Evolutionary conservation across 2,888 invertebrate species (phyloP), one percentile per base, ranked within the genome.

Genomic region (Cataglyphis albicans): DNA sequence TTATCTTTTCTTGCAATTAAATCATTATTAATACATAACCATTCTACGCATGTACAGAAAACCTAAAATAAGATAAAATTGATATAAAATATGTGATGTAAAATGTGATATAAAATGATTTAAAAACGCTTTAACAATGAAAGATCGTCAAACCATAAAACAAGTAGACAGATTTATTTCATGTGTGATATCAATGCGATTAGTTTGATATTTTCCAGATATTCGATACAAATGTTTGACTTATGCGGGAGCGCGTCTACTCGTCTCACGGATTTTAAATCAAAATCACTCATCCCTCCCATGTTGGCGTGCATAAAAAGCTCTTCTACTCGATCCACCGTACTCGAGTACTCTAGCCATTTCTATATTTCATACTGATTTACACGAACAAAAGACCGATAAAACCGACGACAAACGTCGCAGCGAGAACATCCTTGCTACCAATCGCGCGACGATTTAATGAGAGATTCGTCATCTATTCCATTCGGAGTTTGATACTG

Each of bases 241-340:
- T 18, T 44, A n/a, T 41, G 38, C 64, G 25, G 25, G 18, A 9
- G 1, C 29, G 38, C n/a, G 29, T 15, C 41, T 38, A 48, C 25
- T 55, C 41, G 67, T 78, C 41, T 35, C 65, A 35, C 68, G 78
- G 41, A 78, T 78, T 78, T 78, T 68, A 68, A 59, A 68, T 61
- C 59, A 68, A 68, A 78, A 78, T 68, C 59, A 25, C 44, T 32
- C 15, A 6, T 57, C 1, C 18, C 32, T 21, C 21, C 9, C 48
- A 12, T 41, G 38, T 74, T 29, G n/a, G 59, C 55, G 21, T 44
- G 44, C 59, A 68, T 78, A 78, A 68, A 68, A 78, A 68, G 68
- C 44, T 44, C 35, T 59, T 44, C 25, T 25, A 44, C 59, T 68
- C 59, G 68, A 68, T 21, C 41, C 57, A 21, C 12, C 65, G 38